phyloP scores from a whole-genome alignment of 1,140 invertebrate species.

The Lasaia peninsularis region DNA sequence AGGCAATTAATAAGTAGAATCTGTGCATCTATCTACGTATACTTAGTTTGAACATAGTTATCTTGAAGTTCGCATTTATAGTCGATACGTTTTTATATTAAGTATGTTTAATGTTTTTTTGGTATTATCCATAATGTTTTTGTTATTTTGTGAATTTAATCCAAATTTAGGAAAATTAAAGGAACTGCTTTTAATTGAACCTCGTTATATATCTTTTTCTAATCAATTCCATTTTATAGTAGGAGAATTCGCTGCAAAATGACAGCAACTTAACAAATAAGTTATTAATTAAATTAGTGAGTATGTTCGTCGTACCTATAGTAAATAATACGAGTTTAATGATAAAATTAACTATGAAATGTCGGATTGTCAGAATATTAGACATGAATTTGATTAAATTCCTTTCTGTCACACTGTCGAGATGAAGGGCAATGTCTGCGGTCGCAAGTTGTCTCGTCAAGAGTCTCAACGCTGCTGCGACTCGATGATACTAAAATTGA shows the following conservation, averaged over 20 bases:
- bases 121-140: not conserved
- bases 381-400: slow-evolving; percentile 69
- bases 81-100: not conserved
- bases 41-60: not conserved
- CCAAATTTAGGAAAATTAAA: slow-evolving; percentile 14
- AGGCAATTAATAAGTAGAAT: not conserved
- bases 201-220: slow-evolving; percentile 26
- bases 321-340: slow-evolving; percentile 6
- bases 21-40: not conserved
- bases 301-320: not conserved
- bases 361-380: slow-evolving; percentile 29
- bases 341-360: not conserved
- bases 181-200: slow-evolving; percentile 16
- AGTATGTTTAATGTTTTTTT: too few species aligned
- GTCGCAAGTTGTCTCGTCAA: slow-evolving; percentile 51
- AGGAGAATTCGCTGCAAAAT: slow-evolving; percentile 1
- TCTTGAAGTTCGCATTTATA: not conserved
- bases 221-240: slow-evolving; percentile 43
- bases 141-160: slow-evolving; percentile 3
- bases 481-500: slow-evolving; percentile 62
- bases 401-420: slow-evolving; percentile 39
- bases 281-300: not conserved
- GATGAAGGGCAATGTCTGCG: slow-evolving; percentile 43
- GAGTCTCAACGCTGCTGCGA: slow-evolving; percentile 67
- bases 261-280: not conserved